These are phyloP conservation scores for Ptychodera flava DNA, from an alignment of 35 echinoderm and acorn worm species.

Conservation along the genomic window DNA sequence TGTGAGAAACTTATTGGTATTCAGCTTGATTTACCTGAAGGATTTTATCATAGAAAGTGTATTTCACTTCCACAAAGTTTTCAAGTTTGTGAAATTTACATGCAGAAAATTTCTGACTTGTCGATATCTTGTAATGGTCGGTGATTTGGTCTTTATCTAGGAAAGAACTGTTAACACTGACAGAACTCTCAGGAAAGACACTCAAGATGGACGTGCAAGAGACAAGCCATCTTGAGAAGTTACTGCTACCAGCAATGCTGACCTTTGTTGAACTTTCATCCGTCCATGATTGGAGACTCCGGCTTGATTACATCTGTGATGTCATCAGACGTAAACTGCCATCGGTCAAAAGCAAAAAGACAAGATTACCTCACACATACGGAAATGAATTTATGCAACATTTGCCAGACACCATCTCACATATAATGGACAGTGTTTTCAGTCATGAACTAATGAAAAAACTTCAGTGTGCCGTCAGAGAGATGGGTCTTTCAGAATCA, in stretches of 20 bases:
- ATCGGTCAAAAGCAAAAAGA: neutral
- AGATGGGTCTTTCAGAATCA: neutral
- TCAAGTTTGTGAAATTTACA: too few relatives aligned
- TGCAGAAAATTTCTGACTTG: too few relatives aligned
- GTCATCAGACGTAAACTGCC: neutral
- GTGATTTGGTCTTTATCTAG: too few relatives aligned
- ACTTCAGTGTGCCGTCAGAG: neutral
- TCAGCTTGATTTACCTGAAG: too few relatives aligned
- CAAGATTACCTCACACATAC: neutral
- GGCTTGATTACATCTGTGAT: slow-evolving; percentile 38
- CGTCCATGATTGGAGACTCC: slow-evolving; percentile 38
- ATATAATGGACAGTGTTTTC: neutral
- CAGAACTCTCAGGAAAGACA: neutral
- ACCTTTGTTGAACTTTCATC: slow-evolving; percentile 44
- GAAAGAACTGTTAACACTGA: neutral
- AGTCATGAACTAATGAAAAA: neutral
- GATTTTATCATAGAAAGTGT: too few relatives aligned
- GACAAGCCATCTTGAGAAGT: neutral
- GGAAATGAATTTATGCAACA: neutral
- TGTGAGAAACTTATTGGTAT: too few relatives aligned
- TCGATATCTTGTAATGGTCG: too few relatives aligned
- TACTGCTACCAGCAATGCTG: slow-evolving; percentile 36
- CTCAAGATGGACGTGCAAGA: neutral
- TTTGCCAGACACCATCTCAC: neutral
- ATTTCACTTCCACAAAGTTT: too few relatives aligned